These are phyloP conservation scores for Etheostoma nigrum DNA, from an alignment of 2,797 vertebrate genomes.

Conservation along the genomic window DNA sequence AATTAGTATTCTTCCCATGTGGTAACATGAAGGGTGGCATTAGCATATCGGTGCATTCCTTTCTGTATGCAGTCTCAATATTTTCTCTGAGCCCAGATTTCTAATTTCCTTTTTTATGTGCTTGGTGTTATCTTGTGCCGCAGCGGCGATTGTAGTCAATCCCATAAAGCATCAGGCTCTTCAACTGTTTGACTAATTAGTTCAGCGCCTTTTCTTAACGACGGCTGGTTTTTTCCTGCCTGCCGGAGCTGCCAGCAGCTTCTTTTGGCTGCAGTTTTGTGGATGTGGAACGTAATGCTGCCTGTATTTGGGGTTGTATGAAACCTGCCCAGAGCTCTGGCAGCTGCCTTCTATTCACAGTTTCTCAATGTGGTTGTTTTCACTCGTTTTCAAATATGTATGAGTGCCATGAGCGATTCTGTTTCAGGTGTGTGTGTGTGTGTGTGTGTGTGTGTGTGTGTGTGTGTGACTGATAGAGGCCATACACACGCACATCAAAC, in stretches of 20 bases:
- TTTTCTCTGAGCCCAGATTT: slow-evolving; percentile 12
- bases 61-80: neutral
- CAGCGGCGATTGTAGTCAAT: neutral
- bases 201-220: slow-evolving; percentile 23
- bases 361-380: slow-evolving; percentile 2
- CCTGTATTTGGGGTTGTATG: slow-evolving; percentile 6
- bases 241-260: slow-evolving; percentile 21
- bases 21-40: neutral
- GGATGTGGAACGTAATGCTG: too few relatives aligned
- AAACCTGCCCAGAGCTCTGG: neutral
- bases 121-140: neutral
- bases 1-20: neutral
- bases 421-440: slow-evolving; percentile 6
- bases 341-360: neutral
- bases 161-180: neutral
- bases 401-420: neutral
- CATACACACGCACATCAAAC: too few relatives aligned
- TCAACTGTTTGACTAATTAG: slow-evolving; percentile 39
- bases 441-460: neutral
- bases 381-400: neutral
- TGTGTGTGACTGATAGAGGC: neutral
- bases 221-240: slow-evolving; percentile 18
- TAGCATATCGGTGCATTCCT: neutral
- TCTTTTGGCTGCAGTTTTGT: neutral
- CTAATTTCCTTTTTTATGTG: slow-evolving; percentile 3